phyloP scores from a whole-genome alignment of 2,797 vertebrate species.

The Phrynocephalus guinanensis region DNA sequence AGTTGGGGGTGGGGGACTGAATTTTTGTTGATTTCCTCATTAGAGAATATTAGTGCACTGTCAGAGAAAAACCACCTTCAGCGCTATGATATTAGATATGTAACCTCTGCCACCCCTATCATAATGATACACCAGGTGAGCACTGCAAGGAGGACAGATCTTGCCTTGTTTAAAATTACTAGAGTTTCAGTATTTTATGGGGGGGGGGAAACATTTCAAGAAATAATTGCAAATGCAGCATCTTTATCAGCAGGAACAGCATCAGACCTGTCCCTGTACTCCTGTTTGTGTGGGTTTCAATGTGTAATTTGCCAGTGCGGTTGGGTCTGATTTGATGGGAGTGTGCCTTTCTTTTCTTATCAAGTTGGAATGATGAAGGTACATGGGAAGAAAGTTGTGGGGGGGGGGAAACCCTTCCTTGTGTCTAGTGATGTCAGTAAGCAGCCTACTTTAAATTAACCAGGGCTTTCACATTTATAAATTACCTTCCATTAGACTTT shows the following conservation, averaged over 20 bases:
- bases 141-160: not conserved
- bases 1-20: not conserved
- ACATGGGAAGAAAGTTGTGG: not conserved
- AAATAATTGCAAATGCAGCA: no score
- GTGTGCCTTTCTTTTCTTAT: not conserved
- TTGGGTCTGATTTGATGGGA: not conserved
- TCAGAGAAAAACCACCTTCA: not conserved
- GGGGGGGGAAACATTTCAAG: not conserved
- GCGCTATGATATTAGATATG: not conserved
- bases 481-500: constrained; percentile 23
- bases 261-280: not conserved
- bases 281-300: not conserved
- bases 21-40: not conserved
- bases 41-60: not conserved
- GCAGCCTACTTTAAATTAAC: constrained; percentile 10
- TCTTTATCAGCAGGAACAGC: not conserved
- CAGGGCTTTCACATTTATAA: constrained; percentile 21
- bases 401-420: not conserved
- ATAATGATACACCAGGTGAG: not conserved
- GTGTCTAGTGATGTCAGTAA: constrained; percentile 8
- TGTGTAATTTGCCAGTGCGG: not conserved
- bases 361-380: not conserved
- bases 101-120: not conserved
- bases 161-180: not conserved
- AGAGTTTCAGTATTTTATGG: not conserved